These are phyloP conservation scores for Mylabris phalerata DNA, from an alignment of 1,140 invertebrate species.

Conservation along the genomic window DNA sequence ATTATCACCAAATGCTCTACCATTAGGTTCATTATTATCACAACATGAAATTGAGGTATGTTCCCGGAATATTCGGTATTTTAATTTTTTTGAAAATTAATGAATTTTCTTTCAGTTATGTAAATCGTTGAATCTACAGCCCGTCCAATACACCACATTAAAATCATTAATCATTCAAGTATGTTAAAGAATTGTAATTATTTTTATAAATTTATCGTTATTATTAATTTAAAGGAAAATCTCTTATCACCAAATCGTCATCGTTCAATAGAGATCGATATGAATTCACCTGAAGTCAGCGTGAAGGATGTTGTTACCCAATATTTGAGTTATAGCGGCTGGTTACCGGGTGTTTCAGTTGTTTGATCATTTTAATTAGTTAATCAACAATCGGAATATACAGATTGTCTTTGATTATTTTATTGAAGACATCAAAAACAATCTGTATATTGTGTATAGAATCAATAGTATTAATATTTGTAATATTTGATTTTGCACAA, in stretches of 20 bases:
- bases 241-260: constrained; percentile 24
- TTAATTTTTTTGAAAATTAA: constrained; percentile 1
- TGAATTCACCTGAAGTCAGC: constrained; percentile 19
- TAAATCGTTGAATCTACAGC: constrained; percentile 46
- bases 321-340: constrained; percentile 33
- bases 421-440: too few relatives aligned
- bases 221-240: constrained; percentile 32
- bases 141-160: constrained; percentile 50
- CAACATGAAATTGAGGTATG: constrained; percentile 33
- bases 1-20: constrained; percentile 15
- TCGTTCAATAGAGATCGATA: constrained; percentile 15
- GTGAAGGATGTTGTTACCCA: constrained; percentile 33
- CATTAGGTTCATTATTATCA: constrained; percentile 25
- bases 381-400: too few relatives aligned
- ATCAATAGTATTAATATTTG: too few relatives aligned
- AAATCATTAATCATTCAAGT: constrained; percentile 48
- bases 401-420: too few relatives aligned
- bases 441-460: too few relatives aligned
- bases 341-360: constrained; percentile 31
- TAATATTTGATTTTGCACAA: too few relatives aligned
- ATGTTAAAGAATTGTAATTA: constrained; percentile 10
- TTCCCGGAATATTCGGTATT: neutral
- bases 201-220: neutral
- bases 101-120: constrained; percentile 45
- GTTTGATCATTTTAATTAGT: constrained; percentile 6